Percentiles rank a stretch among this genome's conserved stretches.
These are phyloP conservation scores for Sander lucioperca DNA, from an alignment of 2,113 vertebrate genomes.

Conservation along the genomic window DNA sequence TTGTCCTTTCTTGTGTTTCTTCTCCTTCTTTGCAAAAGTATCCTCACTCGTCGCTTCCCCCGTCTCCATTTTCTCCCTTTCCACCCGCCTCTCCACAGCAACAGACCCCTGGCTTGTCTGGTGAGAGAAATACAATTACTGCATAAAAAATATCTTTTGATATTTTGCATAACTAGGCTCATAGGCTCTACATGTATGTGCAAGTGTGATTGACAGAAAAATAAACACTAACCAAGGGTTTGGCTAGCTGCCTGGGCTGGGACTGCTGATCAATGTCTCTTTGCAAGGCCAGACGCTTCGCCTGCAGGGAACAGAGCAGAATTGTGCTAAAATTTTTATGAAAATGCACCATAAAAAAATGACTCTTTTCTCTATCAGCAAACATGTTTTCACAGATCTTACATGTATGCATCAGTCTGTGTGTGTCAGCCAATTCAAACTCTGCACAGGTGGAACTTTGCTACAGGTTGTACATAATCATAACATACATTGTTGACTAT, in stretches of 20 bases:
- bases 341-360: background rate
- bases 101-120: conserved; percentile 33
- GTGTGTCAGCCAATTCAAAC: background rate
- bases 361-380: background rate
- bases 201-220: background rate
- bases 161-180: background rate
- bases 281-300: conserved; percentile 43
- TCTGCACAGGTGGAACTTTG: background rate
- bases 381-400: background rate
- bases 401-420: background rate
- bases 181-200: background rate
- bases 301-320: conserved; percentile 36
- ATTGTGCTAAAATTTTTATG: background rate
- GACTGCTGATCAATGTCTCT: conserved; percentile 60
- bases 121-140: conserved; percentile 25
- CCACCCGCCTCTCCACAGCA: background rate
- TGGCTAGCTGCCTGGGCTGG: conserved; percentile 6
- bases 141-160: background rate
- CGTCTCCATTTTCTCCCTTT: conserved; percentile 34
- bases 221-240: conserved; percentile 43
- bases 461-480: background rate
- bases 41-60: conserved; percentile 20
- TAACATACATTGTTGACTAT: background rate
- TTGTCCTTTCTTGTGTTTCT: conserved; percentile 56
- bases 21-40: conserved; percentile 58